Percentiles rank a stretch among this genome's conserved stretches.
Conservation (phyloP, 2,888 invertebrate genomes). For the Cryptophagus acutangulus region DNA sequence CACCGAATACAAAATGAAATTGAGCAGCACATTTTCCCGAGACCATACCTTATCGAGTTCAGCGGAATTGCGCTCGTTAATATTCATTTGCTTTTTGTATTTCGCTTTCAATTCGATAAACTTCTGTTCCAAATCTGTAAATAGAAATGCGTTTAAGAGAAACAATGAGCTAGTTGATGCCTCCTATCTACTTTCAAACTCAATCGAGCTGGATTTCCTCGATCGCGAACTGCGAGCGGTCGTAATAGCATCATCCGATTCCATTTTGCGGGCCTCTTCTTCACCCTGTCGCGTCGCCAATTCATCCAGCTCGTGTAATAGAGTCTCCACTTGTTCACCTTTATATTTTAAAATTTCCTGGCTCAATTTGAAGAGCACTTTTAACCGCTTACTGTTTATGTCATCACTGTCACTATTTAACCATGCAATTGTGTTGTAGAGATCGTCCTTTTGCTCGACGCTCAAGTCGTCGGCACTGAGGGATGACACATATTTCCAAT, state of each 20-base stretch:
- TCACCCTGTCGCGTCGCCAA: slow-evolving; percentile 48
- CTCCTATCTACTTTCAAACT: slow-evolving; percentile 37
- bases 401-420: slow-evolving; percentile 57
- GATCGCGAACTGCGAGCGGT: slow-evolving; percentile 37
- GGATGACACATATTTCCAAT: slow-evolving; percentile 57
- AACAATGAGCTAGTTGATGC: neutral
- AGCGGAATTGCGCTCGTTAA: slow-evolving; percentile 39
- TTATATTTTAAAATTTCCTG: slow-evolving; percentile 66
- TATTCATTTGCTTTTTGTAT: slow-evolving; percentile 44
- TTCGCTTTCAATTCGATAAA: slow-evolving; percentile 46
- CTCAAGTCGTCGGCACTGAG: slow-evolving; percentile 53
- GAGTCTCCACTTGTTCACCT: slow-evolving; percentile 59
- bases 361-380: slow-evolving; percentile 56
- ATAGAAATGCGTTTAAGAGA: neutral
- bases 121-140: slow-evolving; percentile 45
- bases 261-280: slow-evolving; percentile 42
- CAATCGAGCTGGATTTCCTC: slow-evolving; percentile 36
- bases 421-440: slow-evolving; percentile 59
- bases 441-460: slow-evolving; percentile 59
- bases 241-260: slow-evolving; percentile 39
- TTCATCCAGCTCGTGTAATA: slow-evolving; percentile 52
- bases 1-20: no score
- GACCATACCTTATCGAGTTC: slow-evolving; percentile 45
- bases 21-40: neutral
- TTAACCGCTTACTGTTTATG: slow-evolving; percentile 53